phyloP scores from a whole-genome alignment of 2,113 vertebrate genomes.

The Tursiops truncatus region DNA sequence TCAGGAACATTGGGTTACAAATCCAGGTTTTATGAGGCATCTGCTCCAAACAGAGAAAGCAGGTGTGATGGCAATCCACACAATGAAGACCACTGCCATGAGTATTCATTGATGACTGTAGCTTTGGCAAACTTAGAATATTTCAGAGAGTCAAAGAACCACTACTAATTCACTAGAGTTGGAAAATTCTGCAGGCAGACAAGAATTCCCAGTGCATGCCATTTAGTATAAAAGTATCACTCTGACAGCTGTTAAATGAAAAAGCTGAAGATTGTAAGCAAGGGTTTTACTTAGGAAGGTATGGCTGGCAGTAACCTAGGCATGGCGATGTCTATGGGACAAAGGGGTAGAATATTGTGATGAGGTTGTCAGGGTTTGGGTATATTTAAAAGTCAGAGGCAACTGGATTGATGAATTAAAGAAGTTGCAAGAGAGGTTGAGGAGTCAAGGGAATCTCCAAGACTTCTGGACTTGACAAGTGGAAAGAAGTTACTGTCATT shows the following conservation, averaged over 20 bases:
- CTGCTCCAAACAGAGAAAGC: conserved; percentile 73
- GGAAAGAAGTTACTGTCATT: not conserved
- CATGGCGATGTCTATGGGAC: not conserved
- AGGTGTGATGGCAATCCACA: not conserved
- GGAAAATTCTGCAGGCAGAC: not conserved
- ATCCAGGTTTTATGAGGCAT: conserved; percentile 87
- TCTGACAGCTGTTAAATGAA: not conserved
- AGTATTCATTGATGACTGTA: not conserved
- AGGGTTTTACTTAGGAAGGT: not conserved
- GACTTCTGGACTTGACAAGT: not conserved
- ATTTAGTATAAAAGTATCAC: not conserved
- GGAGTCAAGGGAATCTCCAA: not conserved
- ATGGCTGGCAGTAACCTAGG: not conserved
- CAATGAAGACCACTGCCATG: not conserved
- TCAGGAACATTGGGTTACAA: conserved; percentile 85
- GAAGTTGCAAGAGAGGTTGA: not conserved
- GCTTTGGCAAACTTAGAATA: not conserved
- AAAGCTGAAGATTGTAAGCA: not conserved
- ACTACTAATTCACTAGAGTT: not conserved
- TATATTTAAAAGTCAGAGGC: not conserved
- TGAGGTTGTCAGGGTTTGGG: not conserved
- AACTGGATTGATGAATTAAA: not conserved
- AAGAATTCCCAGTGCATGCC: no score
- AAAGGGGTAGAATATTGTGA: not conserved
- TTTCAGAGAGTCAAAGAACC: not conserved